phyloP scores from a whole-genome alignment of 2,113 vertebrate species.

The Nematolebias whitei region DNA sequence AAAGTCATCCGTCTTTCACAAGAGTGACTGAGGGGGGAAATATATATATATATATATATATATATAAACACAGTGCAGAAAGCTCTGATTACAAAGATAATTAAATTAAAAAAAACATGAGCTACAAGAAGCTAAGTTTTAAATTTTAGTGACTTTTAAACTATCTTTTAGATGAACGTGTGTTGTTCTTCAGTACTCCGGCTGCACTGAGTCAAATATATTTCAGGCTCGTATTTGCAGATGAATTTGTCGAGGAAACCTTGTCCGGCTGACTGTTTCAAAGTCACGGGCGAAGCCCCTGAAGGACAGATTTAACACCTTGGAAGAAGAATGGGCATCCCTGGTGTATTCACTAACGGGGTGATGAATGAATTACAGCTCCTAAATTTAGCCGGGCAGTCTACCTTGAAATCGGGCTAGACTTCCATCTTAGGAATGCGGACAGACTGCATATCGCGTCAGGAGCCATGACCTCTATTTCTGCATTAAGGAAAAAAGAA shows the following conservation, averaged over 20 bases:
- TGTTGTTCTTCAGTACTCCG: conserved; percentile 20
- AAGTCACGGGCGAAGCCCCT: conserved; percentile 74
- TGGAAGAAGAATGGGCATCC: conserved; percentile 75
- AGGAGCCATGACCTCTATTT: conserved; percentile 65
- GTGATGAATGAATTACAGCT: conserved; percentile 81
- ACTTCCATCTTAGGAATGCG: conserved; percentile 63
- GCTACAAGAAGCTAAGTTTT: not conserved
- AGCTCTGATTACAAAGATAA: no score
- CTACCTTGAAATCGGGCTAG: conserved; percentile 81
- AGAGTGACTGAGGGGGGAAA: no score
- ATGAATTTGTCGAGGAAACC: conserved; percentile 58
- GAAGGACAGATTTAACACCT: conserved; percentile 78
- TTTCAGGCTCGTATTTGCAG: no score
- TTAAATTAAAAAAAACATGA: no score
- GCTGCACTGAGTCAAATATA: conserved; percentile 3
- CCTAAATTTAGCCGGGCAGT: conserved; percentile 78
- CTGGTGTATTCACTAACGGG: conserved; percentile 73
- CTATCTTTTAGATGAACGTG: not conserved
- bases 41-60: no score
- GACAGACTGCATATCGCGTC: conserved; percentile 65
- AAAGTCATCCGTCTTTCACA: no score
- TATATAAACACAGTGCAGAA: not conserved
- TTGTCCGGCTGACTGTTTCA: conserved; percentile 72
- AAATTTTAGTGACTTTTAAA: not conserved
- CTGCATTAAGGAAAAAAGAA: conserved; percentile 55